A percentile compares a stretch with the other conserved stretches of the same genome.
Conservation (phyloP, 2,797 vertebrate species). For the Scyliorhinus canicula region DNA sequence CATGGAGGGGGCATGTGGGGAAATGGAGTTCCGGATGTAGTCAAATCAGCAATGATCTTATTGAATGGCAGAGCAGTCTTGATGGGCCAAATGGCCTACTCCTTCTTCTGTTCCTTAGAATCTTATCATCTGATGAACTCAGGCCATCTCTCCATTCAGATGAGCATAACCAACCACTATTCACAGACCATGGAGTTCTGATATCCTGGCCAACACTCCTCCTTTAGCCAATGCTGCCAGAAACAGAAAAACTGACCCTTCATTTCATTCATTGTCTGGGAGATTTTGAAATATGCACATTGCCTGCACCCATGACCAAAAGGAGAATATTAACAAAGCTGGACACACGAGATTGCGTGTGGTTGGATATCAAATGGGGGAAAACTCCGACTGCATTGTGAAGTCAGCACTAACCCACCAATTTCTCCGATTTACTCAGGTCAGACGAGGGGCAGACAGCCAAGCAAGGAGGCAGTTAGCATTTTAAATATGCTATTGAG, state of each 20-base stretch:
- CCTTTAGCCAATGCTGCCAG: neutral
- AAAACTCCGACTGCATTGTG: neutral
- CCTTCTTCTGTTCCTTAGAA: too few relatives aligned
- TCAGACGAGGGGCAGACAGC: neutral
- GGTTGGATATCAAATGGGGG: neutral
- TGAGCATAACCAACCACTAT: neutral
- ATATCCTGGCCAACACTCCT: neutral
- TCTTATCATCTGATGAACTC: too few relatives aligned
- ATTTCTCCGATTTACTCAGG: neutral
- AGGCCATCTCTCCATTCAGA: neutral
- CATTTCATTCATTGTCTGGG: too few relatives aligned
- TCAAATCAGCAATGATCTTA: too few relatives aligned
- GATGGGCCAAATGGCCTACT: too few relatives aligned
- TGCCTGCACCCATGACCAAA: neutral
- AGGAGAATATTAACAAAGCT: neutral
- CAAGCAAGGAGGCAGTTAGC: neutral
- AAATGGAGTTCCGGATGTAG: too few relatives aligned
- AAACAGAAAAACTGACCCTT: neutral
- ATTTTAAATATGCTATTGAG: neutral
- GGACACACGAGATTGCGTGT: neutral
- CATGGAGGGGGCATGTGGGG: too few relatives aligned
- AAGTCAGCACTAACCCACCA: neutral
- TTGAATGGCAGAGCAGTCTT: too few relatives aligned
- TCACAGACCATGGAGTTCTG: neutral
- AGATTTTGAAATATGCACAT: neutral